Percentiles rank a stretch among this genome's conserved stretches.
Evolutionary conservation across 2,113 vertebrate species (phyloP).

Genomic region (Spermophilus dauricus): DNA sequence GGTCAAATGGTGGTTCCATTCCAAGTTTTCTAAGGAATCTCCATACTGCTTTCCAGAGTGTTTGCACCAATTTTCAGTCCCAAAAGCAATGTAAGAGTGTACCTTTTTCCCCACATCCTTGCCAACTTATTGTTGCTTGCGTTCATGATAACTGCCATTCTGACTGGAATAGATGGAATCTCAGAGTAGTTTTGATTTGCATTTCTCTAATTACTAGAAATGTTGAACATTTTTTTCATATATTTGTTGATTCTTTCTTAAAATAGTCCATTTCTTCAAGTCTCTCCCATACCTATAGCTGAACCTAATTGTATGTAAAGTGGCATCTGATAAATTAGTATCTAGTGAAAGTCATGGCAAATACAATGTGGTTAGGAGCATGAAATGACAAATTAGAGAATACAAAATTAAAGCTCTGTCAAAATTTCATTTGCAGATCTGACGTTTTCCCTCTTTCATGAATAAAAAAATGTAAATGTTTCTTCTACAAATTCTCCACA

Average conservation of each 20-base stretch:
- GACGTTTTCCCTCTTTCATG: constrained; percentile 5
- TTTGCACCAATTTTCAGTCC: too few species aligned
- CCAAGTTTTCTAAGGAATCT: too few species aligned
- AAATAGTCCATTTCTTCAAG: not conserved
- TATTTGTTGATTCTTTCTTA: not conserved
- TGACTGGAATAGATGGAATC: too few species aligned
- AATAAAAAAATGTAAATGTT: not conserved
- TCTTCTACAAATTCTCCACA: not conserved
- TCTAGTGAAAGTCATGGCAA: not conserved
- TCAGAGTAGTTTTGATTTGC: too few species aligned
- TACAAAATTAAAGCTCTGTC: not conserved
- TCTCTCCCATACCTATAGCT: not conserved
- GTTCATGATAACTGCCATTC: too few species aligned
- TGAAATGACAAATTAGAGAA: not conserved
- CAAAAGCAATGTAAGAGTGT: too few species aligned
- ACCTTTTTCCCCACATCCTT: too few species aligned
- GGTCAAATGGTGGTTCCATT: too few species aligned
- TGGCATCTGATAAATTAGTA: not conserved
- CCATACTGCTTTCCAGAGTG: too few species aligned
- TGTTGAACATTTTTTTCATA: too few species aligned
- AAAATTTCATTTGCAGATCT: not conserved
- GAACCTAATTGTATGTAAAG: not conserved
- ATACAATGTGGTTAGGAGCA: not conserved
- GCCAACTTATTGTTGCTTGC: too few species aligned
- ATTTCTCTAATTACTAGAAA: too few species aligned